Evolutionary conservation across 2,113 vertebrate species (phyloP).

Genomic region (Gasterosteus nipponicus): DNA sequence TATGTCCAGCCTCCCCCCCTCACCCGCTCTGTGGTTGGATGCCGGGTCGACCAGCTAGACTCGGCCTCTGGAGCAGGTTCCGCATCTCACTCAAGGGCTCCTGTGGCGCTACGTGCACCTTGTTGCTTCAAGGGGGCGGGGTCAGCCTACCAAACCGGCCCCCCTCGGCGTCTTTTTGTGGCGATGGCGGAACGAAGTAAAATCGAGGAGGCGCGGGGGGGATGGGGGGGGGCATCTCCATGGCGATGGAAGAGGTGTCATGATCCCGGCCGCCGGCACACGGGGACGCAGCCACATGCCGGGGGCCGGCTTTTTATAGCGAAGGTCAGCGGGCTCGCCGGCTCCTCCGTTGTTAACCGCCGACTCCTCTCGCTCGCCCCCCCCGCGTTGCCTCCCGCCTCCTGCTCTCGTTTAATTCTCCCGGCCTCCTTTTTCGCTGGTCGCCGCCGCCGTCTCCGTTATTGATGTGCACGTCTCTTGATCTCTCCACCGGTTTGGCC

Average conservation of each 20-base stretch:
- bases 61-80: too few species aligned
- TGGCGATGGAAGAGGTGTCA: conserved; percentile 50
- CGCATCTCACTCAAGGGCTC: too few species aligned
- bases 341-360: conserved; percentile 27
- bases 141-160: conserved; percentile 29
- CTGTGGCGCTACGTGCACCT: too few species aligned
- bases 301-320: neutral
- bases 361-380: conserved; percentile 22
- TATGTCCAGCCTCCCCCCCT: too few species aligned
- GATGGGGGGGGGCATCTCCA: conserved; percentile 57
- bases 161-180: conserved; percentile 18
- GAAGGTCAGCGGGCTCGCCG: conserved; percentile 17
- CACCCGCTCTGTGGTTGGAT: neutral
- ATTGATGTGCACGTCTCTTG: conserved; percentile 66
- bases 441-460: conserved; percentile 44
- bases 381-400: conserved; percentile 34
- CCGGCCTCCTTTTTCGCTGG: conserved; percentile 24
- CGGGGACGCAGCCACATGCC: conserved; percentile 16
- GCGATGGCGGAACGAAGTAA: conserved; percentile 34
- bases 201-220: conserved; percentile 8
- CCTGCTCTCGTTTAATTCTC: conserved; percentile 40
- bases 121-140: conserved; percentile 20
- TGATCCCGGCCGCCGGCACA: conserved; percentile 27
- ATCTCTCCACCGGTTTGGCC: conserved; percentile 60
- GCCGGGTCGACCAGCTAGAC: conserved; percentile 20